Evolutionary conservation across 2,113 vertebrate species (phyloP).

Genomic region (sheep (Ovis aries)): DNA sequence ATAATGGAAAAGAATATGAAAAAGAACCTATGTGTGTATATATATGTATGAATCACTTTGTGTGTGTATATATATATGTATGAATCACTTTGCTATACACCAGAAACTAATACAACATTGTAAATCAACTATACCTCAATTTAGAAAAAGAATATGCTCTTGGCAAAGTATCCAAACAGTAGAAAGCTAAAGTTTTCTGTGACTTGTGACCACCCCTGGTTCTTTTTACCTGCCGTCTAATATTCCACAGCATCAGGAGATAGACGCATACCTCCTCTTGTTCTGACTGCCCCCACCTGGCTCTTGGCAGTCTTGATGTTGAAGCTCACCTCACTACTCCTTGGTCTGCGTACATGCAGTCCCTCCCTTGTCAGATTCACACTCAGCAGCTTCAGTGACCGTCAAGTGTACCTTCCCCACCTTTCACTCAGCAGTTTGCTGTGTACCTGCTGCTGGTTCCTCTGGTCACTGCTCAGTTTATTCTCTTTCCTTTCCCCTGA

Average conservation of each 20-base stretch:
- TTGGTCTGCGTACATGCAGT: not conserved
- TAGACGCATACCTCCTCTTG: accelerated
- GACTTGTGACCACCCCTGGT: not conserved
- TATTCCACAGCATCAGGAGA: not conserved
- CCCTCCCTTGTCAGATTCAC: not conserved
- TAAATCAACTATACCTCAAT: not conserved
- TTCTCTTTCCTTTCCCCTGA: not conserved
- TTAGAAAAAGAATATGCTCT: not conserved
- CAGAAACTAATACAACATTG: not conserved
- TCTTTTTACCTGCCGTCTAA: not conserved
- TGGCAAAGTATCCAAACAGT: not conserved
- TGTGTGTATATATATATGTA: no score
- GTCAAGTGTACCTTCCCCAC: not conserved
- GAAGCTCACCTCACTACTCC: not conserved
- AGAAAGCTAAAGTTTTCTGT: not conserved
- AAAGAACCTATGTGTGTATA: not conserved
- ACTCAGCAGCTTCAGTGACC: not conserved
- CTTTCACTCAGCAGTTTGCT: not conserved
- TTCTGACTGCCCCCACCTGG: not conserved
- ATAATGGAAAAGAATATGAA: not conserved
- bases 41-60: not conserved
- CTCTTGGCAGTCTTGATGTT: not conserved
- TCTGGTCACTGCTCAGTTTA: not conserved
- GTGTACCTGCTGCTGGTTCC: not conserved
- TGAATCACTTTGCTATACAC: not conserved